Conservation (phyloP, 2,797 vertebrate species). For the Arnoldichthys spilopterus region DNA sequence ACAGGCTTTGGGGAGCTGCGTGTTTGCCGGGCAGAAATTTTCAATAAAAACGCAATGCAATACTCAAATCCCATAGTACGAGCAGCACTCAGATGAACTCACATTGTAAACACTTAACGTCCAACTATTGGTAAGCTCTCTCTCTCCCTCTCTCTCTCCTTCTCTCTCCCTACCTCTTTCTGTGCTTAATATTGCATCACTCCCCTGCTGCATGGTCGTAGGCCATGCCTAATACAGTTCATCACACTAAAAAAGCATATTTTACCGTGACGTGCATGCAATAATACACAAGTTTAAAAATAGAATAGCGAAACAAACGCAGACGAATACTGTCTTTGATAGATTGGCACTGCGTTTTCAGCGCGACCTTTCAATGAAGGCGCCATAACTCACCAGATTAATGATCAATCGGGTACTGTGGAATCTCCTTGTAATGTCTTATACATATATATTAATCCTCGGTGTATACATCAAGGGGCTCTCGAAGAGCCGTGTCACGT, state of each 20-base stretch:
- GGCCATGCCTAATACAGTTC: constrained; percentile 25
- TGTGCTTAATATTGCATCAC: constrained; percentile 16
- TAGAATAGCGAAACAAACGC: constrained; percentile 60
- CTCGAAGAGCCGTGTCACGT: constrained; percentile 24
- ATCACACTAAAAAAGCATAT: neutral
- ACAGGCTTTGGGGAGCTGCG: constrained; percentile 46
- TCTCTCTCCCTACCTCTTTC: neutral
- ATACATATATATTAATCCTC: constrained; percentile 60
- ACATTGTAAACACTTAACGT: constrained; percentile 51
- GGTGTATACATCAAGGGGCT: constrained; percentile 41
- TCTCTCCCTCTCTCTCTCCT: constrained; percentile 32
- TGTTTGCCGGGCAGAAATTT: constrained; percentile 36
- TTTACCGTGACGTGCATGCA: constrained; percentile 42
- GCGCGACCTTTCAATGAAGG: constrained; percentile 80
- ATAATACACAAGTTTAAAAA: constrained; percentile 38
- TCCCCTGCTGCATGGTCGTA: constrained; percentile 13
- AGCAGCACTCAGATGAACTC: constrained; percentile 14
- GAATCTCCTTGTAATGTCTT: constrained; percentile 68
- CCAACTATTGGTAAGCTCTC: constrained; percentile 60
- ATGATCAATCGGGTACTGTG: constrained; percentile 81
- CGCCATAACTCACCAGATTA: constrained; percentile 84
- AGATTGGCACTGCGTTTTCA: constrained; percentile 77
- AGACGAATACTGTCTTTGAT: constrained; percentile 69
- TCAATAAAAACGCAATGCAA: constrained; percentile 41
- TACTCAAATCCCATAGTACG: constrained; percentile 27